A percentile compares a stretch with the other conserved stretches of the same genome.
phyloP scores from a whole-genome alignment of 2,888 invertebrate species.

The Drosophila monieri region DNA sequence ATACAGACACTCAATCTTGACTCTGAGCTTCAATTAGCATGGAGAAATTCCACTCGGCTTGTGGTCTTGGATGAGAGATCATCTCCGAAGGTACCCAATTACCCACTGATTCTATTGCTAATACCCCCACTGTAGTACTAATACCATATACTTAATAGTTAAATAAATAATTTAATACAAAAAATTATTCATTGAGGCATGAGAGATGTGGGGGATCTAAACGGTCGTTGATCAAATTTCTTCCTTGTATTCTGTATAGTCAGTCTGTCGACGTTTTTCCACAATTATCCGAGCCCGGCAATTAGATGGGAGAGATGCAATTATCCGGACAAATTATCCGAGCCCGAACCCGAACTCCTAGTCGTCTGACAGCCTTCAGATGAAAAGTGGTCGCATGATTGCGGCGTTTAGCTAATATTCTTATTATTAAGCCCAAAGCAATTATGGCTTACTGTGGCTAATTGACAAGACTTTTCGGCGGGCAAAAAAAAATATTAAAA shows the following conservation, averaged over 20 bases:
- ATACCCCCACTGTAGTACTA: not conserved
- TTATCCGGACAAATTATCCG: conserved; percentile 24
- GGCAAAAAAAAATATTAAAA: conserved; percentile 9
- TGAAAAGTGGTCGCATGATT: conserved; percentile 51
- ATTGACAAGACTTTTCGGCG: conserved; percentile 64
- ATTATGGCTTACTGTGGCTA: conserved; percentile 59
- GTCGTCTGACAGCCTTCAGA: conserved; percentile 19
- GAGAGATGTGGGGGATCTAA: conserved; percentile 5
- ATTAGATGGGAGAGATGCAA: conserved; percentile 25
- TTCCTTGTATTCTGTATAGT: conserved; percentile 9
- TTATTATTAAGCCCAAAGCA: conserved; percentile 19
- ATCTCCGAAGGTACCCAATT: not conserved
- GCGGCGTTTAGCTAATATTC: conserved; percentile 49
- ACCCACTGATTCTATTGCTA: not conserved
- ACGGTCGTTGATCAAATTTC: conserved; percentile 11
- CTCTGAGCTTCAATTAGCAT: conserved; percentile 1
- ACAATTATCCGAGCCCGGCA: conserved; percentile 26
- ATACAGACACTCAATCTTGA: conserved; percentile 2
- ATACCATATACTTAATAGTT: too few relatives aligned
- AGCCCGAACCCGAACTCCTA: conserved; percentile 16
- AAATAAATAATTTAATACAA: not conserved
- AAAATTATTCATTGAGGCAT: conserved; percentile 12
- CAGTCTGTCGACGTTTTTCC: conserved; percentile 9
- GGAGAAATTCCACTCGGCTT: not conserved
- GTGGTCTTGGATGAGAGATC: conserved; percentile 1